phyloP scores from a whole-genome alignment of 2,113 vertebrate genomes.

The Bubo scandiacus region DNA sequence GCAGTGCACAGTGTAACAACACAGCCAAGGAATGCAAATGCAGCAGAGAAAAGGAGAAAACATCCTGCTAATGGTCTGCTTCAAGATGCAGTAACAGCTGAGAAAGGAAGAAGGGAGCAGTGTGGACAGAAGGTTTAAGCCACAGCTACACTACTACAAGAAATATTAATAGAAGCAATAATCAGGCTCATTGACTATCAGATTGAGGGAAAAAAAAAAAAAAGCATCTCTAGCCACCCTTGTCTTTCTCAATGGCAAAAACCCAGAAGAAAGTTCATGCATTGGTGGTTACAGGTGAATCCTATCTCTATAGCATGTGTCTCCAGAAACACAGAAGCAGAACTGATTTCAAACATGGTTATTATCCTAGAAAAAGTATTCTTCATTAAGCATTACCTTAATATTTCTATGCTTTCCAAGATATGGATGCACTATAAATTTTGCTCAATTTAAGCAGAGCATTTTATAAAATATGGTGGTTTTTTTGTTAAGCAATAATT shows the following conservation, averaged over 20 bases:
- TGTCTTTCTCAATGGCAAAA: neutral
- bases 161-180: neutral
- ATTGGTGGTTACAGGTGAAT: neutral
- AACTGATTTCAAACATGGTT: neutral
- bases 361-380: neutral
- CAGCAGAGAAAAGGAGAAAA: neutral
- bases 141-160: neutral
- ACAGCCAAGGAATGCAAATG: neutral
- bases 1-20: neutral
- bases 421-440: neutral
- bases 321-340: neutral
- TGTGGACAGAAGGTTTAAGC: neutral
- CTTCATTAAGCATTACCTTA: neutral
- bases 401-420: neutral
- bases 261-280: neutral
- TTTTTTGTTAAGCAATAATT: constrained; percentile 30
- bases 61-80: neutral
- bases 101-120: neutral
- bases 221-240: neutral
- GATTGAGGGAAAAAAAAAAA: neutral
- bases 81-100: neutral
- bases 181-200: neutral
- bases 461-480: neutral
- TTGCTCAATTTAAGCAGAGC: neutral
- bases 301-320: neutral